Base-by-base conservation (phyloP, 2,888 invertebrate species). In the Eilema caniola region DNA sequence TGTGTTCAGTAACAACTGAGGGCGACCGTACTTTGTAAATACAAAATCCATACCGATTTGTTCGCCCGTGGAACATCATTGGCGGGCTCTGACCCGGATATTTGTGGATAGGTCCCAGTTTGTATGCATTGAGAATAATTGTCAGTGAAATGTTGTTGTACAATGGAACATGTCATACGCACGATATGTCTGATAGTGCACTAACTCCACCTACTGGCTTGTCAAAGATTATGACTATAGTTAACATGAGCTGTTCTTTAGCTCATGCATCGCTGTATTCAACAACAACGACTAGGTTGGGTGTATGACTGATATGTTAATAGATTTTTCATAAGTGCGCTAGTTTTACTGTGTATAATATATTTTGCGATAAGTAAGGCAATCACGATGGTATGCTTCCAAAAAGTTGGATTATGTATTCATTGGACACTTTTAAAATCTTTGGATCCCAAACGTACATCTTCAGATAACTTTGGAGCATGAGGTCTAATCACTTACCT, bases 111-210 rank as follows among this genome's bases (percentile, higher is more conserved):
- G 20, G 2, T 3, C 53, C 56, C 25, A 65, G 25, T 61, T 14
- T 23, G n/a, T 16, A 16, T 59, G 16, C 28, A 61, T 67, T 67
- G 31, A 47, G 67, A 24, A 61, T 61, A 61, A 67, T 61, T 28
- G 47, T 53, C 61, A 25, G 60, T 47, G 67, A 67, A 61, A 41
- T 47, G 53, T 47, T 53, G 31, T 2, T 53, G 41, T 28, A 16
- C n/a, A 66, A 59, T 66, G 16, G 60, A 28, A 25, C 53, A 41
- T 59, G 20, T 11, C 33, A 59, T 60, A 66, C 37, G 59, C 59
- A 60, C 25, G 28, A n/a, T n/a, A 31, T 59, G 37, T 59, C 66
- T 66, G 66, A 66, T 57, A 57, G n/a, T 24, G 37, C 25, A 59
- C 16, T 37, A 37, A 24, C 37, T 57, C n/a, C n/a, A 24, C 20